Conservation (phyloP, 2,797 vertebrate species). For the Fratercula arctica region DNA sequence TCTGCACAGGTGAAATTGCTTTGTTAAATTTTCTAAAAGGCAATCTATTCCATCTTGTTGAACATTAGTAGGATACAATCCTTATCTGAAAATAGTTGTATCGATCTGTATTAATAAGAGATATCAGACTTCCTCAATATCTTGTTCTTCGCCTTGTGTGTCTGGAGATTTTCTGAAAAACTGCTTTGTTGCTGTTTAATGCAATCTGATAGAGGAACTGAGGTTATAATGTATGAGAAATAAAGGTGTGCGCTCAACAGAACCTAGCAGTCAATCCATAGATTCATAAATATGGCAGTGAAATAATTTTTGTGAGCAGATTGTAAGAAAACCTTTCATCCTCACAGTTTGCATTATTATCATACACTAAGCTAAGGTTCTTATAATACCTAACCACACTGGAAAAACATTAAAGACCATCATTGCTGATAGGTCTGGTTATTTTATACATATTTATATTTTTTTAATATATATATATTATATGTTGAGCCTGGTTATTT, state of each 20-base stretch:
- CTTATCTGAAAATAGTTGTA: slow-evolving; percentile 8
- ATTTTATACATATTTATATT: neutral
- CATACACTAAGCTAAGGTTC: neutral
- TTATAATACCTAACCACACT: neutral
- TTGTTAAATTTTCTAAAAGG: slow-evolving; percentile 45
- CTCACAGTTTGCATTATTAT: neutral
- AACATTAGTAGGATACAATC: neutral
- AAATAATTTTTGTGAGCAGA: neutral
- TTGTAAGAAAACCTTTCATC: neutral
- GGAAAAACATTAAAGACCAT: neutral
- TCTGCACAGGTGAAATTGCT: slow-evolving; percentile 31
- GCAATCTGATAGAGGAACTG: neutral
- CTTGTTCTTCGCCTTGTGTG: neutral
- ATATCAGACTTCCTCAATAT: neutral
- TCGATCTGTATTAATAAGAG: neutral
- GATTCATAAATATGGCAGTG: neutral
- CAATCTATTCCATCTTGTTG: neutral
- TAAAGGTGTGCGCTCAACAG: neutral
- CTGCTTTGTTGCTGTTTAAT: neutral
- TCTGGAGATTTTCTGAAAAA: neutral
- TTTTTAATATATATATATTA: too few species aligned
- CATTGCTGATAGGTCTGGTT: neutral
- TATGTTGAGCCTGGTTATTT: neutral
- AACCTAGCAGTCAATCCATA: neutral
- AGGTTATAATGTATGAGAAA: neutral